Evolutionary conservation across 1,140 invertebrate species (phyloP), one percentile per base, ranked within the genome.

Genomic region (Drosophila sulfurigaster): DNA sequence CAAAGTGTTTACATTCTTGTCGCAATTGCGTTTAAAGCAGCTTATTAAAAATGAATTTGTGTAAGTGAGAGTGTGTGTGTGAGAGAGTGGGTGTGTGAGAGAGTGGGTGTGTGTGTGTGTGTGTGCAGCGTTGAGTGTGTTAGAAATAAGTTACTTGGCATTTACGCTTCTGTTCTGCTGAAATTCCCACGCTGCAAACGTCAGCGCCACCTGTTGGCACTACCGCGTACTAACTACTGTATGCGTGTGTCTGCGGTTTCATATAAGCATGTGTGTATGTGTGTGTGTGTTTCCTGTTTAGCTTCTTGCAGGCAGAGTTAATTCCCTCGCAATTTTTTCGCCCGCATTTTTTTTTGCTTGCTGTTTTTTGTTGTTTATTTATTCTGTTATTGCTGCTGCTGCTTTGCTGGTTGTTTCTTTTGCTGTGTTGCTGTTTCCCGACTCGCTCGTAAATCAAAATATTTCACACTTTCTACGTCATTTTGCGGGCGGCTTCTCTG

Each of bases 381-480:
- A 43, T 8, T 41, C n/a, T 43, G n/a, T 35, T 46, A 28, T 32
- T 52, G 51, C 20, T 32, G 28, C 10, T 32, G 2, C n/a, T 15
- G 16, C 10, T 49, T 30, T 15, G 30, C 11, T 28, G 43, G 11
- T 56, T 15, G 52, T 35, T 35, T n/a, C 28, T 56, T 13, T 35
- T 54, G 15, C 30, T 51, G 10, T 28, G 16, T 67, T 75, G 63
- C 46, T 72, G 56, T 66, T 51, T 52, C 54, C 66, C 71, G 66
- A 86, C 48, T 64, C 56, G 77, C 73, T 88, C 83, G 81, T 87
- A 87, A 87, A 87, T 87, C 83, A 87, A 64, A 88, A 71, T 45
- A 83, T 68, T 88, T 87, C 83, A 80, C 87, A 83, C 75, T 83
- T 81, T 88, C 79, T 78, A 82, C 83, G 83, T 87, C 83, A 87